Evolutionary conservation across 1,140 invertebrate species (phyloP).

Genomic region (Campodea augens): DNA sequence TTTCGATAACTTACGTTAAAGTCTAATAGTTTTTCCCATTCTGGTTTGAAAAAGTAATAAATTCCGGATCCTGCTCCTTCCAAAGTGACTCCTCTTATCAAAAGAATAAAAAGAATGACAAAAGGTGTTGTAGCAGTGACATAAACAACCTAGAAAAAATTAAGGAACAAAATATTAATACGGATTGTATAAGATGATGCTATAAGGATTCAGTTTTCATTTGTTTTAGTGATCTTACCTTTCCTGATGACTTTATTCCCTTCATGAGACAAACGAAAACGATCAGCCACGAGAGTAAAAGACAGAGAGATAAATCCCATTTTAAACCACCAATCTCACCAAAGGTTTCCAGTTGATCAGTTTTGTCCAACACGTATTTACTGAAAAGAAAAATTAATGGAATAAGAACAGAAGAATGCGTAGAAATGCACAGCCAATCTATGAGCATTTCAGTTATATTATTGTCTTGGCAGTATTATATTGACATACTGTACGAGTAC

Average conservation of each 20-base stretch:
- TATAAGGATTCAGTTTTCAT: background rate
- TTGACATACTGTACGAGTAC: background rate
- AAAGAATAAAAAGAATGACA: constrained; percentile 31
- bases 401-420: background rate
- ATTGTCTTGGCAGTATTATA: background rate
- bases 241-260: constrained; percentile 65
- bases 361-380: constrained; percentile 46
- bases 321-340: constrained; percentile 48
- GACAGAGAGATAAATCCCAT: constrained; percentile 41
- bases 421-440: background rate
- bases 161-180: background rate
- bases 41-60: constrained; percentile 58
- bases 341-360: constrained; percentile 29
- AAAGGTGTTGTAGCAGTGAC: constrained; percentile 27
- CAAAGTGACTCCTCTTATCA: constrained; percentile 52
- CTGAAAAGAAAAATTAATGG: constrained; percentile 25
- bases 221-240: constrained; percentile 19
- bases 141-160: constrained; percentile 34
- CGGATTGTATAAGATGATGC: background rate
- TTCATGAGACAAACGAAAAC: constrained; percentile 62
- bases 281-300: constrained; percentile 55
- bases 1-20: constrained; percentile 28
- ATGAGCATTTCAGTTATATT: background rate
- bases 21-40: constrained; percentile 50
- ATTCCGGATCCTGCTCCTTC: constrained; percentile 57